These are phyloP conservation scores for Cancer borealis DNA, from an alignment of 2,888 invertebrate genomes.

Conservation along the genomic window DNA sequence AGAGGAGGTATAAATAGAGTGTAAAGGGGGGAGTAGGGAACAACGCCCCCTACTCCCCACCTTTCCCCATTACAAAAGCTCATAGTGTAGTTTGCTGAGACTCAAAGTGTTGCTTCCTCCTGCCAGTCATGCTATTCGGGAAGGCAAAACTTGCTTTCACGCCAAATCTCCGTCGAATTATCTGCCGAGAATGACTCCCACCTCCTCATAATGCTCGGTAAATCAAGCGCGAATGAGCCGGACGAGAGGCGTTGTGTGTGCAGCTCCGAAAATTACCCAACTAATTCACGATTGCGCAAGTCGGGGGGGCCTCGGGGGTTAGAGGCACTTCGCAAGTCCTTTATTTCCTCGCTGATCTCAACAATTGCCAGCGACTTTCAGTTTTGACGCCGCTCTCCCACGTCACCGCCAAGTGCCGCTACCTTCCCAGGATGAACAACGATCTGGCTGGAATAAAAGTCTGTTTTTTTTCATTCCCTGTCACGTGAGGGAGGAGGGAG, in stretches of 20 bases:
- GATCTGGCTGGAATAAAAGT: neutral
- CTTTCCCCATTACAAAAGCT: neutral
- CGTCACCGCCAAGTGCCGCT: conserved; percentile 30
- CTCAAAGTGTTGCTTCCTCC: conserved; percentile 17
- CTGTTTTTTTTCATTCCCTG: neutral
- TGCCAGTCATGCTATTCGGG: neutral
- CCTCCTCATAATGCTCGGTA: conserved; percentile 20
- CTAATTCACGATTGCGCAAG: conserved; percentile 3
- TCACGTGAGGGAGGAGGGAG: conserved; percentile 21
- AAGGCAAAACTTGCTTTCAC: conserved; percentile 26
- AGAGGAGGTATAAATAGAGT: no score
- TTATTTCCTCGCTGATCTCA: neutral
- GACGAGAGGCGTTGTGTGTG: neutral
- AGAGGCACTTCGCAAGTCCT: neutral
- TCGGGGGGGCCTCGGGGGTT: neutral
- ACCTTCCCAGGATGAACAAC: conserved; percentile 21
- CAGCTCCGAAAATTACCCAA: neutral
- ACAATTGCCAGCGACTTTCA: neutral
- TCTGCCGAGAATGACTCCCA: neutral
- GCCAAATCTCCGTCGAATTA: conserved; percentile 10
- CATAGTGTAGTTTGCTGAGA: neutral
- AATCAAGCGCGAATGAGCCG: neutral
- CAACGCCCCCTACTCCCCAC: neutral
- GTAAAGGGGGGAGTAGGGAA: no score
- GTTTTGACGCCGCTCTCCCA: neutral